Evolutionary conservation across 2,113 vertebrate species (phyloP).

Genomic region (Rhea americana): DNA sequence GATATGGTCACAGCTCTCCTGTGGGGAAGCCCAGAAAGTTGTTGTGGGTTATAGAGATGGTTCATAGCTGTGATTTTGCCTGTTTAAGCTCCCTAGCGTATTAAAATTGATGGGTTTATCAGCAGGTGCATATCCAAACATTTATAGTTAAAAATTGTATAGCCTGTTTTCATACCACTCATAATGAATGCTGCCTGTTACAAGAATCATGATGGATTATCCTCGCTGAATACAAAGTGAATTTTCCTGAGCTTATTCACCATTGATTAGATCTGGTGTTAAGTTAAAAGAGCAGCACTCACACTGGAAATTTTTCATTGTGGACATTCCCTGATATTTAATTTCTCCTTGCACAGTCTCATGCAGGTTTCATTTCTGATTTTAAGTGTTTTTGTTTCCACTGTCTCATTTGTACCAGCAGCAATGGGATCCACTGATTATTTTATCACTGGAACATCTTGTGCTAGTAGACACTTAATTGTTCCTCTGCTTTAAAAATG

Average conservation of each 20-base stretch:
- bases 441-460: not conserved
- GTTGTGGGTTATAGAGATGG: not conserved
- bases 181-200: not conserved
- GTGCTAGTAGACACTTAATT: fast-evolving
- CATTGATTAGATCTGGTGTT: not conserved
- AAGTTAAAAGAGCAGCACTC: not conserved
- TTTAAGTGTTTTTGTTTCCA: not conserved
- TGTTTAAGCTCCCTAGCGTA: not conserved
- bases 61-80: not conserved
- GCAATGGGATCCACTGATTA: fast-evolving
- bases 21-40: not conserved
- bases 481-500: not conserved
- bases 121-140: constrained; percentile 19
- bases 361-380: not conserved
- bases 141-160: not conserved
- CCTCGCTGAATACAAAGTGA: not conserved
- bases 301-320: not conserved
- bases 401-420: not conserved
- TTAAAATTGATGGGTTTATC: constrained; percentile 1
- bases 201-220: constrained; percentile 22
- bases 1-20: not conserved
- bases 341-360: not conserved
- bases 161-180: not conserved
- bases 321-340: not conserved
- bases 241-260: not conserved